phyloP scores from a whole-genome alignment of 2,888 invertebrate genomes.

The Agrotis puta region DNA sequence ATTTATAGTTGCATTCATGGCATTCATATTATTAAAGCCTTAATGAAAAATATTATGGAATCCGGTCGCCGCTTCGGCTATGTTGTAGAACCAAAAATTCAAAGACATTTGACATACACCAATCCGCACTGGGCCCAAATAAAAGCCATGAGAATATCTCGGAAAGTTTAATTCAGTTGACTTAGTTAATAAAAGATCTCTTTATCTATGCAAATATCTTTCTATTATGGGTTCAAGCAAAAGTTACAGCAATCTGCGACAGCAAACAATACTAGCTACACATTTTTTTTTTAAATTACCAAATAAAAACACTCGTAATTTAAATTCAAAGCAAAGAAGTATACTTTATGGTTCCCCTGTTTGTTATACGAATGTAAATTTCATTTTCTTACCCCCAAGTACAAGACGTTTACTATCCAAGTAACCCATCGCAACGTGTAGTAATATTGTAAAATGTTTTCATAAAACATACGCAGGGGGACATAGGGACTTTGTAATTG shows the following conservation, averaged over 20 bases:
- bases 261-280: slow-evolving; percentile 25
- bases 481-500: slow-evolving; percentile 80
- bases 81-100: no score
- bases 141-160: no score
- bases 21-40: no score
- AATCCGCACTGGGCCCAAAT: no score
- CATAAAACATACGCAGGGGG: slow-evolving; percentile 81
- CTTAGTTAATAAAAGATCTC: background rate
- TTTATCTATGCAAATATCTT: background rate
- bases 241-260: slow-evolving; percentile 24
- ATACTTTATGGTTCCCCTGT: slow-evolving; percentile 69
- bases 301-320: slow-evolving; percentile 58
- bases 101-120: no score
- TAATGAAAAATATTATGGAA: no score
- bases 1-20: no score
- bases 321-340: slow-evolving; percentile 66
- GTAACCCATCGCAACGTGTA: slow-evolving; percentile 70
- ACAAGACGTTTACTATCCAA: slow-evolving; percentile 75
- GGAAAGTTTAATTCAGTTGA: background rate
- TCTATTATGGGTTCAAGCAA: background rate
- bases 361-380: slow-evolving; percentile 75
- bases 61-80: no score
- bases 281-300: slow-evolving; percentile 48
- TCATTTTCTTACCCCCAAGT: slow-evolving; percentile 71
- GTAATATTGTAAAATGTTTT: slow-evolving; percentile 81